Evolutionary conservation across 1,140 invertebrate species (phyloP), one percentile per base, ranked within the genome.

Genomic region (Neuroterus valhalla): DNA sequence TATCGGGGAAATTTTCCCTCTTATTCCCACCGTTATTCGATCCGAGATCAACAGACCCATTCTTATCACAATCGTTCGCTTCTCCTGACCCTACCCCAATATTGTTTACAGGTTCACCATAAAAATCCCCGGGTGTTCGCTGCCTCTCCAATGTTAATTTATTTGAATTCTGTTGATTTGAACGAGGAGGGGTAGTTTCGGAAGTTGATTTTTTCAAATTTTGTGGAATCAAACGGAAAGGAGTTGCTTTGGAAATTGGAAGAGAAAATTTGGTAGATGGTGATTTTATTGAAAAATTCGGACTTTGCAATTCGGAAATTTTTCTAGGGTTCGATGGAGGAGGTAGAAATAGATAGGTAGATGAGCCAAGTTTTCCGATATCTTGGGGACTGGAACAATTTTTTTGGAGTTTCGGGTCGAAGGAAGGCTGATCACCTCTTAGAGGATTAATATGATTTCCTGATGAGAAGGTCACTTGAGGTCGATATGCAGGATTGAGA

Each of bases 401-500:
- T 52, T 21, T 21, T 21, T 19, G 5, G 23, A 19, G 19, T 52
- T 23, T 23, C 11, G 23, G 23, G 5, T 38, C 4, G 10, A 38
- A 5, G 31, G 31, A 8, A 6, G 31, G 31, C 31, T 38, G 31
- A 5, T 8, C 31, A 8, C 8, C 31, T 38, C 31, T 38, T 38
- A 10, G 31, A 1, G 31, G 31, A 8, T 10, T 5, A 62, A 31
- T 15, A 38, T 62, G 6, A 62, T 31, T 62, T 66, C 72, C 15
- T 6, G 14, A 23, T 70, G 26, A 68, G 4, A 50, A 78, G 55
- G 6, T 68, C 46, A 67, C 15, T 43, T 17, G 55, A 2, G 26
- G 45, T 38, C 38, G 52, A 66, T 72, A 44, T 66, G 21, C n/a
- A 23, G 50, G 52, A 11, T 19, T n/a, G 10, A 43, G 50, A 48